Conservation (phyloP, 2,888 invertebrate species). For the Teinopalpus imperialis region DNA sequence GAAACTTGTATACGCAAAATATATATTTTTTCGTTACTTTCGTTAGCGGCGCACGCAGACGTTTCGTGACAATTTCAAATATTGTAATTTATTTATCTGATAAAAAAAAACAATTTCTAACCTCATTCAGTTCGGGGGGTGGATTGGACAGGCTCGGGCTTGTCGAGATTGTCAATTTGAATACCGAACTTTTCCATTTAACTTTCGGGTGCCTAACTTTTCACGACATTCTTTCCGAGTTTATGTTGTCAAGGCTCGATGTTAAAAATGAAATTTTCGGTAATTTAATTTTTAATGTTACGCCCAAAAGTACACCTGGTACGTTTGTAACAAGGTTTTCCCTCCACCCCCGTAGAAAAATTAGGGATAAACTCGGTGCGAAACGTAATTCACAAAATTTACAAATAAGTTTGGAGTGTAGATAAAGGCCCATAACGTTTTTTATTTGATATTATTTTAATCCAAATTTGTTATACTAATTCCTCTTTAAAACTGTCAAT, state of each 20-base stretch:
- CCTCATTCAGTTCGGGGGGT: slow-evolving; percentile 43
- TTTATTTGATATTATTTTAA: neutral
- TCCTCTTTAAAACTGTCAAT: too few relatives aligned
- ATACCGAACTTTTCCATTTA: slow-evolving; percentile 75
- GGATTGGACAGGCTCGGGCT: slow-evolving; percentile 42
- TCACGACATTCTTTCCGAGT: slow-evolving; percentile 61
- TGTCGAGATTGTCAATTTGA: slow-evolving; percentile 71
- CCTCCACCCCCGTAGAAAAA: neutral
- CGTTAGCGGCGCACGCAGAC: neutral
- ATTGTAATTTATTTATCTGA: slow-evolving; percentile 22
- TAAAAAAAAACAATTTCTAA: slow-evolving; percentile 48
- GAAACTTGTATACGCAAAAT: too few relatives aligned
- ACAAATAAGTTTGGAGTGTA: slow-evolving; percentile 8
- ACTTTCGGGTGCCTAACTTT: slow-evolving; percentile 64
- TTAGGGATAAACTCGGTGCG: slow-evolving; percentile 13
- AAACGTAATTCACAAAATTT: slow-evolving; percentile 17
- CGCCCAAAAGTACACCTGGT: slow-evolving; percentile 27
- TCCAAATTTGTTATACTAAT: too few relatives aligned
- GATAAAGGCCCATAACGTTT: neutral
- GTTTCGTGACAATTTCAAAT: slow-evolving; percentile 14
- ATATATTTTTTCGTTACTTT: too few relatives aligned
- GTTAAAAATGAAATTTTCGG: slow-evolving; percentile 53
- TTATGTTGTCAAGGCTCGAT: slow-evolving; percentile 47
- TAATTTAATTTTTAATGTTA: slow-evolving; percentile 40
- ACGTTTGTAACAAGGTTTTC: slow-evolving; percentile 25